Evolutionary conservation across 2,113 vertebrate species (phyloP).

Genomic region (Nesoenas mayeri): DNA sequence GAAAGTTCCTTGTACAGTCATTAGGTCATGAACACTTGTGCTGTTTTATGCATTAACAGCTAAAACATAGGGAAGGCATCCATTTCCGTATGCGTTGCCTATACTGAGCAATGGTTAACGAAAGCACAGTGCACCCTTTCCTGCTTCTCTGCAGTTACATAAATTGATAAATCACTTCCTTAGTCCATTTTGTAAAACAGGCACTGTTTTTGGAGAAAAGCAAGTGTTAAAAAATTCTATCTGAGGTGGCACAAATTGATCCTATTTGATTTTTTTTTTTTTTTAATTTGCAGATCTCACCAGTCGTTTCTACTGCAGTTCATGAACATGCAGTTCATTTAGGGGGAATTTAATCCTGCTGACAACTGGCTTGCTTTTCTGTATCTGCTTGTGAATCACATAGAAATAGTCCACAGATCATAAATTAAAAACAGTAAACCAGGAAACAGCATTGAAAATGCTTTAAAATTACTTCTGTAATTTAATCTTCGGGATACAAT

Average conservation of each 20-base stretch:
- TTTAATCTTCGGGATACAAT: not conserved
- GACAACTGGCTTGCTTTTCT: not conserved
- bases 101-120: not conserved
- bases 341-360: not conserved
- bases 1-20: not conserved
- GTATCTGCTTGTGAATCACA: not conserved
- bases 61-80: not conserved
- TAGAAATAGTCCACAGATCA: not conserved
- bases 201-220: not conserved
- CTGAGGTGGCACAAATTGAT: not conserved
- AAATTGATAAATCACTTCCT: not conserved
- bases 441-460: not conserved
- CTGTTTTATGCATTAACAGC: constrained; percentile 26
- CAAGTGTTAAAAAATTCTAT: not conserved
- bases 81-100: not conserved
- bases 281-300: not conserved
- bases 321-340: not conserved
- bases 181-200: not conserved
- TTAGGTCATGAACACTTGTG: not conserved
- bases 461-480: not conserved
- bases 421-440: not conserved
- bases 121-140: not conserved
- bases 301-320: not conserved
- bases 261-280: not conserved
- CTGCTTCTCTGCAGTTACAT: not conserved